Percentiles rank a stretch among this genome's conserved stretches.
phyloP scores from a whole-genome alignment of 2,113 vertebrate genomes.

The Eptesicus fuscus region DNA sequence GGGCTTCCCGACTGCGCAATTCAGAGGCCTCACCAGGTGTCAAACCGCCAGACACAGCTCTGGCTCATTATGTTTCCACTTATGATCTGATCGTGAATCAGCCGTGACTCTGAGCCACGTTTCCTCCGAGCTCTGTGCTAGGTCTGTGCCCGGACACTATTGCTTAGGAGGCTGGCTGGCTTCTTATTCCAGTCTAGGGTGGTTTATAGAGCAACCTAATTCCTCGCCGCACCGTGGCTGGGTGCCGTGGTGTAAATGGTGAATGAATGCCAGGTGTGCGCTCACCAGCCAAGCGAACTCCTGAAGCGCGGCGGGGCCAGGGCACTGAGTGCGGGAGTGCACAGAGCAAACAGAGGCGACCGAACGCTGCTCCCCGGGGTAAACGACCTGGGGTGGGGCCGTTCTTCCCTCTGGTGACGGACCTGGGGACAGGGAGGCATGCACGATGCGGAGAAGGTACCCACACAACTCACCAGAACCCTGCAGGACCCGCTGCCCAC shows the following conservation, averaged over 20 bases:
- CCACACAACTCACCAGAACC: not conserved
- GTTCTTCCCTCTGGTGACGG: not conserved
- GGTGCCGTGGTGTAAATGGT: not conserved
- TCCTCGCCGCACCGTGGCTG: not conserved
- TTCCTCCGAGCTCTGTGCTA: rapidly evolving
- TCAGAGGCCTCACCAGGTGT: rapidly evolving
- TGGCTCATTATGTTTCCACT: rapidly evolving
- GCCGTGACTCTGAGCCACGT: not conserved
- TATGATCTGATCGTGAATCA: not conserved
- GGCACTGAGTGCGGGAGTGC: not conserved
- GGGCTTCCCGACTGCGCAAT: rapidly evolving
- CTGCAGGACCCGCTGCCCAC: rapidly evolving
- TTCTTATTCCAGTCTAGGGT: rapidly evolving
- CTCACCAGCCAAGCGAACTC: not conserved
- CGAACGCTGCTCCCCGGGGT: not conserved
- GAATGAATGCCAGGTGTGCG: not conserved
- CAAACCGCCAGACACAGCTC: not conserved
- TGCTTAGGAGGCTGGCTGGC: not conserved
- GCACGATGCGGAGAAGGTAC: not conserved
- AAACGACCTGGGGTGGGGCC: not conserved
- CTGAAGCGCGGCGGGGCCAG: rapidly evolving
- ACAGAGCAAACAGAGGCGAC: not conserved
- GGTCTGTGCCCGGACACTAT: rapidly evolving
- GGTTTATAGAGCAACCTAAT: not conserved
- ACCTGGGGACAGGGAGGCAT: not conserved